Percentiles rank a stretch among this genome's conserved stretches.
Conservation (phyloP, 2,888 invertebrate genomes). For the Dugesia japonica region DNA sequence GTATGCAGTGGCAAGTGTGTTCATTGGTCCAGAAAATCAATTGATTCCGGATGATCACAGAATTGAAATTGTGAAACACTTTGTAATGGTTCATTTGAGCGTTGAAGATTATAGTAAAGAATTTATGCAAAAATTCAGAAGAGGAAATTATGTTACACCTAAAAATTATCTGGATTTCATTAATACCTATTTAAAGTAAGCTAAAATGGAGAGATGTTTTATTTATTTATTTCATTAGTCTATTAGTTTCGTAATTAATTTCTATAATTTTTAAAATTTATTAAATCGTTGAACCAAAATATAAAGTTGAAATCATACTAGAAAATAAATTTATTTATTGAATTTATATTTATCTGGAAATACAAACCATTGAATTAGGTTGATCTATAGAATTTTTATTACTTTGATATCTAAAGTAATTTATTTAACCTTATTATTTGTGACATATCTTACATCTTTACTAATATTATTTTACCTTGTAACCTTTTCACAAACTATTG, state of each 20-base stretch:
- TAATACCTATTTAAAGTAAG: constrained; percentile 57
- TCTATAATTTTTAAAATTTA: no score
- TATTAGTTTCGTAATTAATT: no score
- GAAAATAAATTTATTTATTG: no score
- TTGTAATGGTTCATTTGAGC: constrained; percentile 67
- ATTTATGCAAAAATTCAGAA: constrained; percentile 59
- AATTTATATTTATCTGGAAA: no score
- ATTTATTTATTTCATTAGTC: neutral
- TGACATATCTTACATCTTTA: no score
- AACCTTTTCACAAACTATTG: no score
- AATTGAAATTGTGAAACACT: constrained; percentile 62
- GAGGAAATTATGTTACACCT: constrained; percentile 73
- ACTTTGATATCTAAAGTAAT: no score
- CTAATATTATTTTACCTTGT: no score
- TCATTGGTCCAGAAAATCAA: constrained; percentile 48
- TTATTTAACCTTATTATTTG: no score
- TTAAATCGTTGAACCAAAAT: no score
- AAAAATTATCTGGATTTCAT: constrained; percentile 78
- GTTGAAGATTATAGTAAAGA: constrained; percentile 59
- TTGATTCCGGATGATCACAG: constrained; percentile 54
- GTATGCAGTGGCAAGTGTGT: constrained; percentile 68
- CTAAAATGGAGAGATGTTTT: neutral
- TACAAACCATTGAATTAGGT: no score
- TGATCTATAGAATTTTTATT: no score
- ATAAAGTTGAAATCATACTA: neutral